These are phyloP conservation scores for Lithobates sylvaticus DNA, from an alignment of 2,797 vertebrate species.

Conservation along the genomic window DNA sequence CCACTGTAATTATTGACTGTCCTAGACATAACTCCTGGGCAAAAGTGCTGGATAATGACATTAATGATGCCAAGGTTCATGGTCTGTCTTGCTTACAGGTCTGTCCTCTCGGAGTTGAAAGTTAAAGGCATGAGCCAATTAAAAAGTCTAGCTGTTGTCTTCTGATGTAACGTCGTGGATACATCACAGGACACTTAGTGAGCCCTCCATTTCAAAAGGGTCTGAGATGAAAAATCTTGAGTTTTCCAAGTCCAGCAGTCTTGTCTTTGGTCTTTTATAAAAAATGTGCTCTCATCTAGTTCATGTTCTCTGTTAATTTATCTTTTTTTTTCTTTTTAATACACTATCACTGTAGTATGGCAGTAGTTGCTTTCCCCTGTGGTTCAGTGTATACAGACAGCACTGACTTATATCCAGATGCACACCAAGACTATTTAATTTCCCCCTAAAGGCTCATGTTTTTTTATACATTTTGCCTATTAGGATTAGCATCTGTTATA, in stretches of 20 bases:
- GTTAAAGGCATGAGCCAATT: not conserved
- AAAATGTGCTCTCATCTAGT: not conserved
- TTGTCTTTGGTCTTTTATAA: not conserved
- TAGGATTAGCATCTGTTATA: slow-evolving; percentile 28
- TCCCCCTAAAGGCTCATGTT: not conserved
- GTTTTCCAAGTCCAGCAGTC: not conserved
- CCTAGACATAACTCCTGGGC: too few relatives aligned
- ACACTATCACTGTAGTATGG: not conserved
- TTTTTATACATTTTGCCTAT: not conserved
- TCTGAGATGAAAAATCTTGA: not conserved
- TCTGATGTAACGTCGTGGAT: not conserved
- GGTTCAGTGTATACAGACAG: not conserved
- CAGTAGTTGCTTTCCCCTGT: not conserved
- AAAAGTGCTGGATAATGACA: not conserved
- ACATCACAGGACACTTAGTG: not conserved
- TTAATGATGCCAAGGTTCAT: not conserved
- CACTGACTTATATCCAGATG: not conserved
- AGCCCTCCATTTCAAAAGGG: not conserved
- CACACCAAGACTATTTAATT: not conserved
- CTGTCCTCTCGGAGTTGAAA: not conserved
- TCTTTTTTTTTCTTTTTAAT: not conserved
- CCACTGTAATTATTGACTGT: too few relatives aligned
- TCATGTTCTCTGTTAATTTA: not conserved
- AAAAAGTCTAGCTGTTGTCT: not conserved
- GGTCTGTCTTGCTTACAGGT: not conserved